Conservation (phyloP, 2,113 vertebrate species). For the Gambusia holbrooki region DNA sequence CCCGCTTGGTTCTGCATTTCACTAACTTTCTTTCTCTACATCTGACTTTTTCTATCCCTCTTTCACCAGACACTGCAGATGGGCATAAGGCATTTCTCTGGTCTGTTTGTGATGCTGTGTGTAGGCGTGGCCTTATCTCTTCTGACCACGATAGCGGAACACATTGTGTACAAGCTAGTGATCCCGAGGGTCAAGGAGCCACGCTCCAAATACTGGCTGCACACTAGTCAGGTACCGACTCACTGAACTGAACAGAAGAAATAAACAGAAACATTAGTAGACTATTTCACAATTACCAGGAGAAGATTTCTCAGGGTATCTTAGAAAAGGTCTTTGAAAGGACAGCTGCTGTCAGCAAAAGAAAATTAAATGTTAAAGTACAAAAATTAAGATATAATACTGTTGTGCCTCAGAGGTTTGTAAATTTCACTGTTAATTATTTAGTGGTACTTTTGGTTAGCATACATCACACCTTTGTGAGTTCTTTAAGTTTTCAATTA, state of each 20-base stretch:
- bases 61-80: conserved; percentile 91
- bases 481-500: background rate
- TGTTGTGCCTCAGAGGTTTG: background rate
- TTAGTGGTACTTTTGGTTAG: conserved; percentile 8
- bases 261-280: background rate
- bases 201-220: conserved; percentile 93
- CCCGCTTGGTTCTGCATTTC: background rate
- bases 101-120: conserved; percentile 95
- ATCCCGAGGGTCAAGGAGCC: conserved; percentile 92
- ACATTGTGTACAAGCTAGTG: conserved; percentile 89
- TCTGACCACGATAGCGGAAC: conserved; percentile 92
- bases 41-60: background rate
- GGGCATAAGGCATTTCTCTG: conserved; percentile 98
- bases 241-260: background rate
- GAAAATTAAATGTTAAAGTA: background rate
- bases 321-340: background rate
- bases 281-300: background rate
- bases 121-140: conserved; percentile 92
- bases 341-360: background rate
- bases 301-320: background rate
- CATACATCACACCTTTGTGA: background rate
- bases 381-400: background rate
- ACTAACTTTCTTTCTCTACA: background rate
- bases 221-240: conserved; percentile 91
- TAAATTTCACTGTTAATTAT: background rate